Percentiles rank a stretch among this genome's conserved stretches.
These are phyloP conservation scores for Tuberolachnus salignus DNA, from an alignment of 2,888 invertebrate species.

Conservation along the genomic window DNA sequence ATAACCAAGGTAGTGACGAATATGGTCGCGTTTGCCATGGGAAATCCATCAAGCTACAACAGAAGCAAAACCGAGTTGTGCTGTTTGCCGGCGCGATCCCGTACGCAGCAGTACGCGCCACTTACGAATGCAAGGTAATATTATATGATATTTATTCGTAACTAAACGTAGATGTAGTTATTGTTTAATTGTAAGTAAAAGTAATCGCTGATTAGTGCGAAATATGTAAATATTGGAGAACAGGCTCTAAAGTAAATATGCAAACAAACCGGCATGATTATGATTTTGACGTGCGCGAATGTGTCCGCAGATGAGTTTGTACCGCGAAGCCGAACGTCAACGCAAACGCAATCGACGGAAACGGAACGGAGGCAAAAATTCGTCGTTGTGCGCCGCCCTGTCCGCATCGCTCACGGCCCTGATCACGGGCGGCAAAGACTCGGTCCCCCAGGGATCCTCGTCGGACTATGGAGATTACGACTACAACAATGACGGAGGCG, in stretches of 20 bases:
- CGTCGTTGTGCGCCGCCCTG: conserved; percentile 23
- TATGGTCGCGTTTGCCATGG: too few relatives aligned
- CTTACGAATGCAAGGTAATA: conserved; percentile 36
- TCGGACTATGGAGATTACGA: background rate
- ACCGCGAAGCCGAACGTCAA: conserved; percentile 13
- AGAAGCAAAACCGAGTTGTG: conserved; percentile 13
- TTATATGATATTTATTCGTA: background rate
- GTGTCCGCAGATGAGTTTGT: conserved; percentile 34
- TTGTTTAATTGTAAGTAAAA: background rate
- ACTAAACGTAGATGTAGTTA: too few relatives aligned
- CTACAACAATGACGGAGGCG: background rate
- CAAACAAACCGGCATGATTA: too few relatives aligned
- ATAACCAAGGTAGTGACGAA: background rate
- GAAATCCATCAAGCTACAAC: background rate
- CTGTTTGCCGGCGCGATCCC: conserved; percentile 17
- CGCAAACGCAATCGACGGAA: background rate
- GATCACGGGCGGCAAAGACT: background rate
- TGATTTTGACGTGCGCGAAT: too few relatives aligned
- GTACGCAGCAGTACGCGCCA: conserved; percentile 27
- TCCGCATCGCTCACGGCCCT: conserved; percentile 32
- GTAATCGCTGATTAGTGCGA: too few relatives aligned
- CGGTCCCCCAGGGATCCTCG: background rate
- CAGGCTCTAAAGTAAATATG: too few relatives aligned
- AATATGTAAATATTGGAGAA: too few relatives aligned
- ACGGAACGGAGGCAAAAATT: background rate